Base-by-base conservation (phyloP, 2,113 vertebrate species). In the Emydura subglobosa region DNA sequence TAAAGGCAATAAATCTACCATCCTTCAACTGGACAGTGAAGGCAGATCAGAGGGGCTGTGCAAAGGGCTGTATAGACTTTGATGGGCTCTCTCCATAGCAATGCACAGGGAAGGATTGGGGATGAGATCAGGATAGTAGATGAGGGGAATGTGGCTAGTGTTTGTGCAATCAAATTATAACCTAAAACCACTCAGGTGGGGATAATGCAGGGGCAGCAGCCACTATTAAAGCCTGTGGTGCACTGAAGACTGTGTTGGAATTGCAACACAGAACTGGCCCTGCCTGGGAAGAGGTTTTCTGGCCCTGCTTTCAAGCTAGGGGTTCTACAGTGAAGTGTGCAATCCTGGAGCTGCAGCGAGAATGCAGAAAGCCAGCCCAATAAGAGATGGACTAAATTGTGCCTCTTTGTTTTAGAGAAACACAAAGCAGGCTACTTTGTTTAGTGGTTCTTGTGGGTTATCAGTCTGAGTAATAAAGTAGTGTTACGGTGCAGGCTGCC, bases 131-230 rank as follows among this genome's bases (percentile, higher is more conserved):
- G 2, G 19, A 51, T 10, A 44, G 78, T 78, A 47, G 10, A 59
- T 55, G 7, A 51, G 50, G 65, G 74, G 34, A 21, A n/a, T 68
- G 17, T n/a, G 17, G 17, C 34, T 29, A 61, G 6, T 61, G 59
- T 3, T 3, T 86, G 31, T 79, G 21, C 53, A 39, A 6, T 49
- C 11, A 53, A 61, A 49, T 2, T 29, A 27, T 21, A 6, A 50
- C 80, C 12, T 51, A 22, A 78, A 2, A 14, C 6, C 11, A 72
- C 1, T 55, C 34, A 29, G 21, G 5, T 49, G 17, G 3, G 1
- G 2, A 39, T n/a, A 53, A 34, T 25, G 79, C 42, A 79, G 22
- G 3, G 1, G 31, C 0, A 68, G 1, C 1, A 68, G 4, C 14
- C 29, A 8, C 8, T 22, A 1, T 24, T 57, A 29, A 1, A 31